Evolutionary conservation across 2,888 invertebrate species (phyloP), one percentile per base, ranked within the genome.

Genomic region (Tipula unca): DNA sequence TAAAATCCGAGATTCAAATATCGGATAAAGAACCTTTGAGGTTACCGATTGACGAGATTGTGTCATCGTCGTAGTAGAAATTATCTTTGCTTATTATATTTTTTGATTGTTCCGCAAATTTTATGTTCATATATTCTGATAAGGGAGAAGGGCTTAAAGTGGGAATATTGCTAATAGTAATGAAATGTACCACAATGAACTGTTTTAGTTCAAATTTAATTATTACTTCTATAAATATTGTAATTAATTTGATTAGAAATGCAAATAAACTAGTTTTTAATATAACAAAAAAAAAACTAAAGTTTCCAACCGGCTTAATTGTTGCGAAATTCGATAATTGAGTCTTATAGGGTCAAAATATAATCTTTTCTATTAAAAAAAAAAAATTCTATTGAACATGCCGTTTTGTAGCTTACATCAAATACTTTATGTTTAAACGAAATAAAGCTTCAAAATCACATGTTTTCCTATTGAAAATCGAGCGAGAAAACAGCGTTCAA

Each of bases 21-120:
- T 92, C 93, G 87, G 99, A 99, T 89, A 93, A 92, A 84, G 96
- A 98, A 89, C 92, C 95, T 17, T 91, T 98, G 86, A 93, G 94
- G 91, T 93, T 97, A 92, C 97, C 97, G 1, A 85, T 87, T 39
- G 85, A 86, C 93, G 42, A 17, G 25, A 10, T 0, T 69, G 69
- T 10, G 69, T 69, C 69, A 13, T 69, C 20, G 25, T 69, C 69
- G 8, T 69, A 69, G 69, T 69, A 69, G 69, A 69, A 69, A 69
- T 69, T 69, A 69, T n/a, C 48, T 3, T 69, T 69, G 25, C 69
- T 69, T 69, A 25, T 69, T 69, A 69, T 69, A 13, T 69, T 25
- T 8, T 69, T 69, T 69, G 69, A 25, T 25, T 69, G 69, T 69
- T 25, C 25, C 69, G 10, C 25, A 25, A 25, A 69, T 69, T 69